phyloP scores from a whole-genome alignment of 2,888 invertebrate species.

The Cheilosia vernalis region DNA sequence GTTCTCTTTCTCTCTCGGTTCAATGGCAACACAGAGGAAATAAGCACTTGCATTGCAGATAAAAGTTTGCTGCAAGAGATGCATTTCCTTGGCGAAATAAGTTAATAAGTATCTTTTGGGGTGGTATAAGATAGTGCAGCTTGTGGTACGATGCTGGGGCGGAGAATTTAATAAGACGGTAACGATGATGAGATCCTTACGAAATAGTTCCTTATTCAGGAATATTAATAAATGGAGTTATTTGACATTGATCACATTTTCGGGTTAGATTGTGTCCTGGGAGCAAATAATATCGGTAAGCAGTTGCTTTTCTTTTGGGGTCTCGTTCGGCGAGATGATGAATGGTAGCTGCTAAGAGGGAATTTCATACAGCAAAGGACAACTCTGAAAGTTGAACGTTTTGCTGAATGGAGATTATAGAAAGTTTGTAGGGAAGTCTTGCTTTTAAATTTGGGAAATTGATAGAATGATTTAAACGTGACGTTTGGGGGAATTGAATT shows the following conservation, averaged over 20 bases:
- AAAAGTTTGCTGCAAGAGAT: constrained; percentile 47
- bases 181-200: constrained; percentile 20
- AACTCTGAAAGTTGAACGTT: too few relatives aligned
- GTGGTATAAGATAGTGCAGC: background rate
- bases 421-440: background rate
- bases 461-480: too few relatives aligned
- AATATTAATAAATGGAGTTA: constrained; percentile 57
- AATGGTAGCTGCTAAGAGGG: constrained; percentile 20
- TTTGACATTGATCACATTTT: constrained; percentile 63
- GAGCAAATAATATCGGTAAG: constrained; percentile 17
- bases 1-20: background rate
- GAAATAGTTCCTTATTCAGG: constrained; percentile 36
- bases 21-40: constrained; percentile 31
- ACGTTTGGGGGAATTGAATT: too few relatives aligned
- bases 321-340: constrained; percentile 10
- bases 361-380: background rate
- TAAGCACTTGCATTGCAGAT: constrained; percentile 40
- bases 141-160: background rate
- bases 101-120: constrained; percentile 46
- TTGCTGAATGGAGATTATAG: background rate
- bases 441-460: background rate
- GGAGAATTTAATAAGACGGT: background rate
- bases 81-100: constrained; percentile 47
- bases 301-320: background rate
- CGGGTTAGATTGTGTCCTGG: background rate